Conservation (phyloP, 1,140 invertebrate species). For the Plectrocnemia conspersa region DNA sequence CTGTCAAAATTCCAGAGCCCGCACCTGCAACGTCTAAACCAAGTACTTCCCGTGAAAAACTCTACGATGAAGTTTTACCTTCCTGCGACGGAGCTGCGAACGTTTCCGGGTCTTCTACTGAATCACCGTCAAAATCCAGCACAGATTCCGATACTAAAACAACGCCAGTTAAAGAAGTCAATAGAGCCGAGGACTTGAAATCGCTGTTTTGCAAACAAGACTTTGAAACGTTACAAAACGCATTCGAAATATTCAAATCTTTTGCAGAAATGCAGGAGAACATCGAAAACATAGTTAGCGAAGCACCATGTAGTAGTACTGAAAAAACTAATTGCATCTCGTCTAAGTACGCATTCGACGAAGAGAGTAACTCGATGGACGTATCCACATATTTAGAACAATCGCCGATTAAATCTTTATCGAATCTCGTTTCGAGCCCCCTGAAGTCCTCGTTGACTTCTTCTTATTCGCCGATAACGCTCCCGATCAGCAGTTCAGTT, state of each 20-base stretch:
- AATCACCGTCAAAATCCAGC: conserved; percentile 15
- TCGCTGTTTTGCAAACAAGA: conserved; percentile 51
- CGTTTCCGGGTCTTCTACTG: conserved; percentile 30
- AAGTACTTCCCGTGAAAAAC: conserved; percentile 5
- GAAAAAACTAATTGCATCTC: conserved; percentile 41
- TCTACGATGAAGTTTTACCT: conserved; percentile 3
- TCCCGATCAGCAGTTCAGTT: background rate
- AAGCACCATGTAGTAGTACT: conserved; percentile 35
- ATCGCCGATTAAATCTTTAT: conserved; percentile 58
- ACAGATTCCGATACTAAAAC: conserved; percentile 12
- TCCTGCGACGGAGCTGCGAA: conserved; percentile 26
- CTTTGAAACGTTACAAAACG: conserved; percentile 54
- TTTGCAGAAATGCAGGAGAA: conserved; percentile 45
- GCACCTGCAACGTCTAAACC: conserved; percentile 5
- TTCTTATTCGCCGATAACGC: conserved; percentile 15
- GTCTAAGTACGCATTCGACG: conserved; percentile 40
- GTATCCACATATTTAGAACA: conserved; percentile 49
- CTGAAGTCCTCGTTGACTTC: conserved; percentile 45
- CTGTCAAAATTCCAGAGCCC: conserved; percentile 19
- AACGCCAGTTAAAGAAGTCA: conserved; percentile 6
- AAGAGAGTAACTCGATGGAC: conserved; percentile 45
- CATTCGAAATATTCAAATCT: conserved; percentile 48
- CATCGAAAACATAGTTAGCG: conserved; percentile 34
- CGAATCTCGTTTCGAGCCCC: conserved; percentile 57
- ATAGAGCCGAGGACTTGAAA: conserved; percentile 37